Evolutionary conservation across 1,140 invertebrate species (phyloP), one percentile per base, ranked within the genome.

Genomic region (Drosophila novamexicana): DNA sequence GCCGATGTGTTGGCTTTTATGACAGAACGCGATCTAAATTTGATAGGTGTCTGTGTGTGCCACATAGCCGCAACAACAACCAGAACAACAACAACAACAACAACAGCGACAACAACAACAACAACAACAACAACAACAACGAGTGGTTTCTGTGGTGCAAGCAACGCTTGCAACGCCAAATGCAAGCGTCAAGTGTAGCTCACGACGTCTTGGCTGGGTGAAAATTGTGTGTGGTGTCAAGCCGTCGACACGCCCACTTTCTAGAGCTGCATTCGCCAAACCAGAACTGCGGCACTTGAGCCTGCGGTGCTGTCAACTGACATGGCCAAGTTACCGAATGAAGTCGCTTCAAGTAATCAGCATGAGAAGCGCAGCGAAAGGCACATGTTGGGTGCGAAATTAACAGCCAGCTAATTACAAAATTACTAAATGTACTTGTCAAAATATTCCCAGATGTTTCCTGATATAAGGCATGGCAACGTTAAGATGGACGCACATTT

Each of bases 11-110:
- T 58, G 29, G 34, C 37, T 22, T 61, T 61, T 69, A 61, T 69
- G 66, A 69, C 49, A 62, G 56, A 70, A 16, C 47, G 47, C 50
- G 64, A 53, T 69, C 71, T 54, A 62, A 56, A 62, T 69, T 68
- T 57, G 44, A 62, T 63, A 8, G 14, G 39, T 39, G 49, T 65
- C 34, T 47, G 52, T 50, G 65, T 68, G 47, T 59, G 45, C 64
- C 64, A 67, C 53, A 67, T 34, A 67, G 18, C n/a, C n/a, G 14
- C 42, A 58, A 8, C 18, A 18, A 18, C 1, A 18, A 18, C 18
- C 18, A 18, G 1, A 8, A 44, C 42, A 12, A 42, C 42, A 14
- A 22, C 22, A 22, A 10, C 42, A 59, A 7, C 45, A 50, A 54
- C 14, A 45, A 9, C 49, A n/a, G n/a, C n/a, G n/a, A 32, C 49